phyloP scores from a whole-genome alignment of 2,888 invertebrate species.

The Eilema griseolum region DNA sequence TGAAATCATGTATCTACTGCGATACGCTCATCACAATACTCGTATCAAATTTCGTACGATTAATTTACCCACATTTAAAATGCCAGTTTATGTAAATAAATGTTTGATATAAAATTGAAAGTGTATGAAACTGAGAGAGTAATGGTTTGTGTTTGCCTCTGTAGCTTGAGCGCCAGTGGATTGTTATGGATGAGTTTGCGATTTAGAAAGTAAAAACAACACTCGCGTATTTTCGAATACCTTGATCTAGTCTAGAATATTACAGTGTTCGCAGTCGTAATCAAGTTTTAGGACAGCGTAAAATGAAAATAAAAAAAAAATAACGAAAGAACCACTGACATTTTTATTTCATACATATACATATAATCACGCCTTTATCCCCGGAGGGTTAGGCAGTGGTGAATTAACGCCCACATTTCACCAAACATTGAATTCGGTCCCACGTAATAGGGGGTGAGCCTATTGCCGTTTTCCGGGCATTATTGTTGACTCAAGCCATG shows the following conservation, averaged over 20 bases:
- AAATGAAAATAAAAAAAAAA: too few species aligned
- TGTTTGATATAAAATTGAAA: constrained; percentile 12
- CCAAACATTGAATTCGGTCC: too few species aligned
- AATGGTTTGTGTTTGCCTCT: background rate
- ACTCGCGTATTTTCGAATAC: background rate
- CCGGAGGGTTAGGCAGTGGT: too few species aligned
- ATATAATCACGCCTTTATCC: too few species aligned
- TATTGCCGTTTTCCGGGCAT: too few species aligned
- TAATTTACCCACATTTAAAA: background rate
- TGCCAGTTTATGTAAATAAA: background rate
- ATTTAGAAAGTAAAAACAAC: constrained; percentile 18
- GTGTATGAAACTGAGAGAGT: constrained; percentile 3
- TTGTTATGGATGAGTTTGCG: constrained; percentile 10
- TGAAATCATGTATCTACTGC: constrained; percentile 53
- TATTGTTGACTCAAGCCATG: too few species aligned
- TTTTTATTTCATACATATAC: too few species aligned
- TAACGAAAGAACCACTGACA: background rate
- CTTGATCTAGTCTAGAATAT: background rate
- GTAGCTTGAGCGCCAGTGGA: background rate
- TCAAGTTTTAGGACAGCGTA: background rate
- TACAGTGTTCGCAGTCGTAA: background rate
- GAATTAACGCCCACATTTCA: too few species aligned
- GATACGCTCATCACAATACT: constrained; percentile 32
- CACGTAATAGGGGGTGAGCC: too few species aligned
- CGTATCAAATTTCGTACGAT: constrained; percentile 35